A percentile compares a stretch with the other conserved stretches of the same genome.
Conservation (phyloP, 2,888 invertebrate genomes). For the Cetonia aurata region DNA sequence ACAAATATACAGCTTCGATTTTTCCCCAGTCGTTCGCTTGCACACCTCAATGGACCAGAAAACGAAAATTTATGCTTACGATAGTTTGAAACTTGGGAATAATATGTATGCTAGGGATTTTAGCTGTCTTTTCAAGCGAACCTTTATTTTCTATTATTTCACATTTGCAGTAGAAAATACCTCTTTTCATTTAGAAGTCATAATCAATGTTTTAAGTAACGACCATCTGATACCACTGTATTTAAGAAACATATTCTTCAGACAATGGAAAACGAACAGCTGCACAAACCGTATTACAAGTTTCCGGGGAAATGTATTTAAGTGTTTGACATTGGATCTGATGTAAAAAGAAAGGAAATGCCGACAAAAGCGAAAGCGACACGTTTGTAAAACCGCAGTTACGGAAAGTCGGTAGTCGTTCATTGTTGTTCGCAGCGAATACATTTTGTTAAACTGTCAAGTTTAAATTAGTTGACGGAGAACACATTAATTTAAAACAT, state of each 20-base stretch:
- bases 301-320: too few relatives aligned
- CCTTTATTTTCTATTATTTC: too few relatives aligned
- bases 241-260: too few relatives aligned
- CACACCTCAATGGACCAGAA: slow-evolving; percentile 18
- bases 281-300: too few relatives aligned
- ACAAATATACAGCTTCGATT: slow-evolving; percentile 36
- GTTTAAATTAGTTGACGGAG: slow-evolving; percentile 17
- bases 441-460: slow-evolving; percentile 30
- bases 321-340: background rate
- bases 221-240: too few relatives aligned
- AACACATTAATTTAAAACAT: slow-evolving; percentile 36
- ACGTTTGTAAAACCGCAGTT: slow-evolving; percentile 16
- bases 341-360: slow-evolving; percentile 8
- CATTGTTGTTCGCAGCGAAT: slow-evolving; percentile 29
- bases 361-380: slow-evolving; percentile 4
- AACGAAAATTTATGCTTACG: slow-evolving; percentile 30
- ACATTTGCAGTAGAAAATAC: too few relatives aligned
- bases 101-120: too few relatives aligned
- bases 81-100: background rate
- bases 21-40: slow-evolving; percentile 1
- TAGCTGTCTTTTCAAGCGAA: too few relatives aligned
- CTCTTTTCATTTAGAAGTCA: too few relatives aligned
- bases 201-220: too few relatives aligned
- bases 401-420: slow-evolving; percentile 21
- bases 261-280: too few relatives aligned